Evolutionary conservation across 2,797 vertebrate genomes (phyloP), one percentile per base, ranked within the genome.

Genomic region (Todus mexicanus): DNA sequence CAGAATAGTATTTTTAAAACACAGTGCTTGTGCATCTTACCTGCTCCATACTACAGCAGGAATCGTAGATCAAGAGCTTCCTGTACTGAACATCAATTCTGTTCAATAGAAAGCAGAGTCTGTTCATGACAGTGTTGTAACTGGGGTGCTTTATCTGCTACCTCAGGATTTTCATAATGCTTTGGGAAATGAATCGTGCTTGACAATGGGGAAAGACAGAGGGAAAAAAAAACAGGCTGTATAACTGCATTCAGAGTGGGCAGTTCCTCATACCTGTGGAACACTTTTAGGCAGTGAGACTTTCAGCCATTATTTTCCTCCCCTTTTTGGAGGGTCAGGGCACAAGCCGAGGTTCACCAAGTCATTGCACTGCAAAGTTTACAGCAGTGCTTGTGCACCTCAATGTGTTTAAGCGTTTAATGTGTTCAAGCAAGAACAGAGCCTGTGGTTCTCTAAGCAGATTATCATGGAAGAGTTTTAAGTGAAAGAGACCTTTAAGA

Each of bases 331-430:
- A 6, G 35, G 42, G 21, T 22, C 26, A 31, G 29, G 19, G 16
- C 26, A 70, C 25, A 54, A 74, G 20, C 8, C 23, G 33, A 50
- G 29, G 31, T 47, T 47, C 69, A 21, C 7, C 25, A 9, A 5
- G 1, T 29, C 26, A 18, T 1, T 50, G 42, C 89, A 19, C 22
- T 27, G 10, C 56, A 66, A 15, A 3, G 5, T 42, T 84, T 21
- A 50, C 10, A 48, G 66, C 35, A 48, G 15, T 5, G 10, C 8
- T 8, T 0, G 0, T 6, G 10, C 37, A 31, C 10, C 19, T 5
- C 37, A 14, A 37, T 1, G 10, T 13, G 19, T 48, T 82, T 66
- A 54, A 57, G 8, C n/a, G n/a, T n/a, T n/a, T 38, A 53, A 4
- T 25, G 20, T 37, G 15, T 9, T 11, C 15, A 22, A 31, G 43